phyloP scores from a whole-genome alignment of 1,140 invertebrate genomes.

The Halictus rubicundus region DNA sequence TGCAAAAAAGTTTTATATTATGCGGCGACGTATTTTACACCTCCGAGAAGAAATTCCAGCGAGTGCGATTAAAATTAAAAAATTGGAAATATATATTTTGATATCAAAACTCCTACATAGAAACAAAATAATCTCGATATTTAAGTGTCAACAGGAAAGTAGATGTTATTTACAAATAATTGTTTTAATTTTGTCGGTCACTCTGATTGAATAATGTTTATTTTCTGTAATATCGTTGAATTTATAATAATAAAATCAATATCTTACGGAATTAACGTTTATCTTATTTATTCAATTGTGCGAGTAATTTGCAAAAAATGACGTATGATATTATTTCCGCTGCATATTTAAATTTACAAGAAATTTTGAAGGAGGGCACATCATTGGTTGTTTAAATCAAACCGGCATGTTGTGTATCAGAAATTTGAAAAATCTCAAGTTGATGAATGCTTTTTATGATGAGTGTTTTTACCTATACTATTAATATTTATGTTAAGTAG shows the following conservation, averaged over 20 bases:
- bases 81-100: no score
- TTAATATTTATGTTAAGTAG: neutral
- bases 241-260: neutral
- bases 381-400: slow-evolving; percentile 3
- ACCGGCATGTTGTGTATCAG: neutral
- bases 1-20: slow-evolving; percentile 15
- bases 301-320: no score
- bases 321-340: no score
- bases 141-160: neutral
- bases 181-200: neutral
- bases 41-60: slow-evolving; percentile 3
- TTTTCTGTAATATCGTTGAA: neutral
- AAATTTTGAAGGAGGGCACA: neutral
- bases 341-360: no score
- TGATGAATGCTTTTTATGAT: neutral
- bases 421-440: slow-evolving; percentile 6
- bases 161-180: neutral
- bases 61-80: neutral
- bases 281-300: neutral
- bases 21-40: slow-evolving; percentile 13
- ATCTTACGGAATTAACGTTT: no score
- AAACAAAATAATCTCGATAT: neutral
- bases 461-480: neutral
- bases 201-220: neutral
- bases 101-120: neutral